phyloP scores from a whole-genome alignment of 2,797 vertebrate genomes.

The Ceyx erithaca region DNA sequence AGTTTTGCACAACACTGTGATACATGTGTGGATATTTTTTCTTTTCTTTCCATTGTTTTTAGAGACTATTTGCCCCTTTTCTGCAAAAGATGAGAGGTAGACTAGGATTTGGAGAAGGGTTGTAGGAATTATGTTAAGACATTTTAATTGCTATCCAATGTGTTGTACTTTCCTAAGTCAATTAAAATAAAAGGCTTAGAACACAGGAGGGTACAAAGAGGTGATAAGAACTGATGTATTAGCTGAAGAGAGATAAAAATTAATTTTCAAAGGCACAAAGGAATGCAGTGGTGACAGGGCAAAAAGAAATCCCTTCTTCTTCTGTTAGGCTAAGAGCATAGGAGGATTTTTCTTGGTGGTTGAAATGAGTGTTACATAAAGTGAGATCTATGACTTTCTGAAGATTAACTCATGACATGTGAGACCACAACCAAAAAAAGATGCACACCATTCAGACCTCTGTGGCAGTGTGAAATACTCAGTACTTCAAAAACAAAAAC shows the following conservation, averaged over 20 bases:
- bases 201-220: background rate
- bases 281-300: background rate
- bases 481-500: background rate
- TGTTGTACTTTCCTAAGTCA: background rate
- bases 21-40: background rate
- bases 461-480: background rate
- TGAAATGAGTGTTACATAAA: background rate
- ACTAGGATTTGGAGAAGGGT: background rate
- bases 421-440: background rate
- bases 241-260: background rate
- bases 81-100: background rate
- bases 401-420: background rate
- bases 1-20: background rate
- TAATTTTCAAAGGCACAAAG: slow-evolving; percentile 1
- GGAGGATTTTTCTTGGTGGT: background rate
- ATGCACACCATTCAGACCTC: background rate
- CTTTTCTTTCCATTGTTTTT: background rate
- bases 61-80: background rate
- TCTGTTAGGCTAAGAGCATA: background rate
- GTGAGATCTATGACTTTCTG: background rate
- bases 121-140: background rate
- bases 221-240: slow-evolving; percentile 17
- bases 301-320: rapidly evolving
- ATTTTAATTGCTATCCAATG: slow-evolving; percentile 11
- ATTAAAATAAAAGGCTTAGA: slow-evolving; percentile 40